Conservation (phyloP, 2,113 vertebrate species). For the Spermophilus dauricus region DNA sequence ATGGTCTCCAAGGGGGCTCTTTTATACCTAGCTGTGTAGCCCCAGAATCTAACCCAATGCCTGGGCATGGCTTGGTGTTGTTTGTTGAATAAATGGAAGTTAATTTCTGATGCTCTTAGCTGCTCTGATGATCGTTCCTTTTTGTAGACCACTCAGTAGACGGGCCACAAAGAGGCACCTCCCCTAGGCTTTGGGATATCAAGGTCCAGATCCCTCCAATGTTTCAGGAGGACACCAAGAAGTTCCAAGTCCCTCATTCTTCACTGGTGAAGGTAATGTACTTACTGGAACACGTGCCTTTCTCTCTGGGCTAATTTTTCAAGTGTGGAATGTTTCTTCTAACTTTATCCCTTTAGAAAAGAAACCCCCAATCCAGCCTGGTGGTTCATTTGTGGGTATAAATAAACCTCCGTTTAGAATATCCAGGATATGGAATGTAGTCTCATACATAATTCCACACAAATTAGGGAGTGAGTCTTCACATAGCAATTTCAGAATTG, state of each 20-base stretch:
- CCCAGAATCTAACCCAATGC: background rate
- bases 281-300: rapidly evolving
- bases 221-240: constrained; percentile 87
- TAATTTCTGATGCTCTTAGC: background rate
- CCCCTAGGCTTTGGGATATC: constrained; percentile 91
- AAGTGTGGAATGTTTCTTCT: background rate
- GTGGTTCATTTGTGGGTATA: background rate
- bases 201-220: constrained; percentile 85
- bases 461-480: background rate
- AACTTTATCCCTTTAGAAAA: background rate
- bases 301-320: background rate
- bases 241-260: constrained; percentile 89
- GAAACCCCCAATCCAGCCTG: background rate
- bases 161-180: constrained; percentile 87
- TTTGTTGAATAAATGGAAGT: background rate
- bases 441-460: background rate
- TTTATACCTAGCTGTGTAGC: background rate
- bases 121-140: background rate
- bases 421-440: background rate
- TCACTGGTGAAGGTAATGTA: constrained; percentile 89
- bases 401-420: background rate
- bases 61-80: rapidly evolving
- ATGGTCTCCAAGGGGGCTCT: background rate
- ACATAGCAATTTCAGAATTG: background rate
- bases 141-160: constrained; percentile 88